These are phyloP conservation scores for Chelonus formosanus DNA, from an alignment of 2,888 invertebrate species.

Conservation along the genomic window DNA sequence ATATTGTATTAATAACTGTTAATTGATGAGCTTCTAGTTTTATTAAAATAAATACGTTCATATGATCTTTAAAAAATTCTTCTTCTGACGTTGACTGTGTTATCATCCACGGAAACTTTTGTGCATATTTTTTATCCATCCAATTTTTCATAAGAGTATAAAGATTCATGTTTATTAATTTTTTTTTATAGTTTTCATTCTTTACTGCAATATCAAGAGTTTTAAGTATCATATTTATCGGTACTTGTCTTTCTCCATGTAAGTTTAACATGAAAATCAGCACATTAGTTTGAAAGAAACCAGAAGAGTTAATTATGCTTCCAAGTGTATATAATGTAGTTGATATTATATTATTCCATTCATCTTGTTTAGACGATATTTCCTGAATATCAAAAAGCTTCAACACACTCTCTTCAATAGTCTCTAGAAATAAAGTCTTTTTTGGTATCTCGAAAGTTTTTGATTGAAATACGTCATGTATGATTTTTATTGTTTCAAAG, in stretches of 20 bases:
- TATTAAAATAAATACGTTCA: no score
- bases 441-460: constrained; percentile 43
- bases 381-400: constrained; percentile 43
- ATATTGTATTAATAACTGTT: constrained; percentile 30
- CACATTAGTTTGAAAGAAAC: constrained; percentile 66
- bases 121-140: constrained; percentile 42
- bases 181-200: constrained; percentile 50
- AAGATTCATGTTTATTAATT: constrained; percentile 64
- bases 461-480: constrained; percentile 58
- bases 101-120: no score
- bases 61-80: no score
- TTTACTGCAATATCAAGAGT: constrained; percentile 64
- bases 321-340: constrained; percentile 70
- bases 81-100: no score
- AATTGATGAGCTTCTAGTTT: no score
- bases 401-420: constrained; percentile 57
- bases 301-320: constrained; percentile 68
- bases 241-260: constrained; percentile 66
- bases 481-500: constrained; percentile 60
- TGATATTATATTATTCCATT: constrained; percentile 69
- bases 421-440: constrained; percentile 56
- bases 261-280: constrained; percentile 69
- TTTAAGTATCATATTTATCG: constrained; percentile 60
- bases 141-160: constrained; percentile 67
- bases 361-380: constrained; percentile 61